Base-by-base conservation (phyloP, 2,888 invertebrate species). In the Thera obeliscata region DNA sequence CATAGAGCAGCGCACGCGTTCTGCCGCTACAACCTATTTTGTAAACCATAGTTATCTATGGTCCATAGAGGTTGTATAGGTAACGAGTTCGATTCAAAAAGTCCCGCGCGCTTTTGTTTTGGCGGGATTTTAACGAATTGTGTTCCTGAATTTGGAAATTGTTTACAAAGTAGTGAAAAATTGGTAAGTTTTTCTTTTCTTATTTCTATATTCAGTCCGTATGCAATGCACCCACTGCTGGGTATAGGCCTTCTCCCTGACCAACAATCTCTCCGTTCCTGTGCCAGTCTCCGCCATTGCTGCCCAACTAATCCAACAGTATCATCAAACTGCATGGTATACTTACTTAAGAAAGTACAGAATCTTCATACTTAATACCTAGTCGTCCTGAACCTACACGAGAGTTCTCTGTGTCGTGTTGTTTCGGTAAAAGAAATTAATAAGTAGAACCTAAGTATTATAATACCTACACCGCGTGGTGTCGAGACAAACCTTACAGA, bases 1-100 rank as follows among this genome's bases (percentile, higher is more conserved):
- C 79, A 76, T 71, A 72, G 75, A 75, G 76, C 79, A 78, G 86
- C 90, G 92, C 92, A 91, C 92, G 92, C 90, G 90, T 85, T 75
- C 78, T 76, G 75, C 82, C 85, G 82, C 79, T 86, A 80, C 90
- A 86, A 83, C 90, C 91, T 91, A 86, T 84, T 88, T 85, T 81
- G 82, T 76, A 52, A 74, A 75, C 72, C 70, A 80, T 49, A 49
- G 49, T 5, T 52, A 33, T 52, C 52, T 52, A 52, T 52, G 52
- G 52, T 52, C 52, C 52, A 33, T 87, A 92, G 89, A 90, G 91
- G 93, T 87, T 90, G 91, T 83, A 83, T 80, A 81, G 82, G 80
- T 76, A 73, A 55, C 67, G 81, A 82, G 74, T 83, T 85, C 80
- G 81, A 83, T 79, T 78, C 75, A 74, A 82, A 49, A 54, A 56